Conservation (phyloP, 2,797 vertebrate species). For the Mergus octosetaceus region DNA sequence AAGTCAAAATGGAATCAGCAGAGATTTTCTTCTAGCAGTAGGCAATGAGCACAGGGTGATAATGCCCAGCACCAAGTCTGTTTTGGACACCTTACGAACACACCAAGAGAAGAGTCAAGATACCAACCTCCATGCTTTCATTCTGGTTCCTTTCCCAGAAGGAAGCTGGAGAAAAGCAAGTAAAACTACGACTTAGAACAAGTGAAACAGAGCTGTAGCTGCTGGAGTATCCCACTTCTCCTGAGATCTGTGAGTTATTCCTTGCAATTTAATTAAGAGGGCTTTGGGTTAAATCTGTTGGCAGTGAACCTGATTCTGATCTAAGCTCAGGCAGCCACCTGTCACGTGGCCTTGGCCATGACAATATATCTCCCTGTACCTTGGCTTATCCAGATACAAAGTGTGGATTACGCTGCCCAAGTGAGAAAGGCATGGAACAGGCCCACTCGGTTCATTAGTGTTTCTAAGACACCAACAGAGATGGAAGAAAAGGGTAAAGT, state of each 20-base stretch:
- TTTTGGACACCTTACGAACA: not conserved
- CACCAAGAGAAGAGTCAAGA: not conserved
- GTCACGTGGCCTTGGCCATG: not conserved
- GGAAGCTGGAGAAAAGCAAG: not conserved
- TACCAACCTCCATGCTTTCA: not conserved
- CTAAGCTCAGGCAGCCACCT: not conserved
- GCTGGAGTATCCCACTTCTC: not conserved
- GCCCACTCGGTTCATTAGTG: not conserved
- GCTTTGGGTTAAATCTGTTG: conserved; percentile 3
- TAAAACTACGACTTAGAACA: not conserved
- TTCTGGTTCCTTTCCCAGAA: conserved; percentile 7
- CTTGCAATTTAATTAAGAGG: not conserved
- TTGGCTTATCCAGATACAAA: not conserved
- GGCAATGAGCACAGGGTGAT: not conserved
- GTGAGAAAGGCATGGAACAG: not conserved
- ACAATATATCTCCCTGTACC: not conserved
- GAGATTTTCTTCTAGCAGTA: not conserved
- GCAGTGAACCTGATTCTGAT: not conserved
- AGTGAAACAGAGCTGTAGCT: not conserved
- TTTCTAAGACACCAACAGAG: not conserved
- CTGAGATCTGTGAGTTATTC: not conserved
- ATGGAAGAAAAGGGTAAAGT: not conserved
- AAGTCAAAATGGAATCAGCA: not conserved
- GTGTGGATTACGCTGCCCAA: not conserved
- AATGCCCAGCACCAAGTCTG: not conserved